Evolutionary conservation across 2,888 invertebrate genomes (phyloP).

Genomic region (Chloroclystis v-ata): DNA sequence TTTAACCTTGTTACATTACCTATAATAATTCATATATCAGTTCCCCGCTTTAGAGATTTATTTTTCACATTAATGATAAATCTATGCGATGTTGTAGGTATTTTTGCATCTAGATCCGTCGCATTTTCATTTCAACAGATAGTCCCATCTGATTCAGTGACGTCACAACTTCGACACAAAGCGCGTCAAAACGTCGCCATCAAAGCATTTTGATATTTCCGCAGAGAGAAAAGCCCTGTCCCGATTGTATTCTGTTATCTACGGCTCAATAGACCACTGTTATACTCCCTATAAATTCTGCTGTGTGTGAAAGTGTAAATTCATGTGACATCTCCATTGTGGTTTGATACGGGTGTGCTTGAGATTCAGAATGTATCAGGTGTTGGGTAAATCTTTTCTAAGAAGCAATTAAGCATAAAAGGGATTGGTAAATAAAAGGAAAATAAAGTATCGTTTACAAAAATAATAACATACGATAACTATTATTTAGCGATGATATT

Average conservation of each 20-base stretch:
- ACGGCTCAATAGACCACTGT: slow-evolving; percentile 8
- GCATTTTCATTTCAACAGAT: neutral
- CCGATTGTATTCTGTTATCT: slow-evolving; percentile 4
- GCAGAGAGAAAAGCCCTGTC: slow-evolving; percentile 11
- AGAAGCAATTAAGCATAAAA: too few species aligned
- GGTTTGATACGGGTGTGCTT: neutral
- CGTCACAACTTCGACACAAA: slow-evolving; percentile 9
- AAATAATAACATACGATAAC: too few species aligned
- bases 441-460: too few species aligned
- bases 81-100: too few species aligned
- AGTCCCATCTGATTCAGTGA: neutral
- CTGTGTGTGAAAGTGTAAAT: neutral
- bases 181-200: slow-evolving; percentile 3
- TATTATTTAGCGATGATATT: too few species aligned
- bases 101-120: too few species aligned
- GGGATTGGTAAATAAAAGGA: too few species aligned
- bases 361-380: neutral
- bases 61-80: too few species aligned
- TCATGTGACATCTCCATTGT: neutral
- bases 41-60: too few species aligned
- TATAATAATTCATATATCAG: too few species aligned
- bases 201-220: slow-evolving; percentile 14
- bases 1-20: too few species aligned
- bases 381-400: too few species aligned
- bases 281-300: neutral